These are phyloP conservation scores for Pithys albifrons DNA, from an alignment of 2,113 vertebrate genomes.

Conservation along the genomic window DNA sequence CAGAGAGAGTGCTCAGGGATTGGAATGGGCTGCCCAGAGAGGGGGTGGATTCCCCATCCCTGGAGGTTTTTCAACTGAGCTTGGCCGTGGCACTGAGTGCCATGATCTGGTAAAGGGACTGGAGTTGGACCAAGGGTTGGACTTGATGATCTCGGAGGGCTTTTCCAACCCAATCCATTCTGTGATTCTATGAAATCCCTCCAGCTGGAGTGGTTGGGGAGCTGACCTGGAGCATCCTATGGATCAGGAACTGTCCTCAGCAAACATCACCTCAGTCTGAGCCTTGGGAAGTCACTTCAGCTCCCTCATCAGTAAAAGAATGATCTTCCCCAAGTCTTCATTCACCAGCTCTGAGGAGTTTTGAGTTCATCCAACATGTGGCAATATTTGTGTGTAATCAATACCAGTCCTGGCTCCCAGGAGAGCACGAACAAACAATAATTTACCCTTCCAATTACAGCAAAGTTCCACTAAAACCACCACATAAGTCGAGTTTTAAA, in stretches of 20 bases:
- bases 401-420: background rate
- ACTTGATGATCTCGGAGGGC: too few species aligned
- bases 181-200: background rate
- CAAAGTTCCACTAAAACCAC: background rate
- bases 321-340: background rate
- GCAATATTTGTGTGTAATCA: background rate
- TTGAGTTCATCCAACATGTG: background rate
- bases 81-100: too few species aligned
- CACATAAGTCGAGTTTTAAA: fast-evolving
- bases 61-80: too few species aligned
- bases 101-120: too few species aligned
- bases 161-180: too few species aligned
- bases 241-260: background rate
- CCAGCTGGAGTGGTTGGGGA: background rate
- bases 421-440: background rate
- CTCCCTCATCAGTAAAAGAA: background rate
- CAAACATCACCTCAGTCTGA: background rate
- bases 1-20: too few species aligned
- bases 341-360: background rate
- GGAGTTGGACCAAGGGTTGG: too few species aligned
- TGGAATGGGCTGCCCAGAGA: too few species aligned
- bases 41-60: too few species aligned
- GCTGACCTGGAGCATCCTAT: background rate
- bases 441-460: background rate
- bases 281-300: background rate